Evolutionary conservation across 2,888 invertebrate genomes (phyloP), one percentile per base, ranked within the genome.

Genomic region (Xestia xanthographa): DNA sequence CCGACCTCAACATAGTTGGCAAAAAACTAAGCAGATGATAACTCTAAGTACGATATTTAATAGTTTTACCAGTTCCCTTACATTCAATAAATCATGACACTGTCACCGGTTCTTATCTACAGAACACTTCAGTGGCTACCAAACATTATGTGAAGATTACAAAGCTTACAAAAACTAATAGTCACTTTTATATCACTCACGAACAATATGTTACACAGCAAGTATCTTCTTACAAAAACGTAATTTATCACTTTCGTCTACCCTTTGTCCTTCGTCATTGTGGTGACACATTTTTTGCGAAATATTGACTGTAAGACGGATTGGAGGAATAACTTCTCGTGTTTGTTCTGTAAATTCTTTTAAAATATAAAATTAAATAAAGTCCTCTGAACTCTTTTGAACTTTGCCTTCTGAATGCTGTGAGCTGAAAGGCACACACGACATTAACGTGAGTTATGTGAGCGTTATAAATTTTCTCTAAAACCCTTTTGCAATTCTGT

Each of bases 171-270:
- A 60, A 17, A 76, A 60, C 38, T 43, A 26, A 56, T 14, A 43
- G 34, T 66, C 53, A 77, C 65, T 70, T 41, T 29, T 58, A 82
- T n/a, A n/a, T 34, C 67, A 17, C 73, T 17, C 48, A 69, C 43
- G 58, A 75, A 82, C 34, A 75, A 75, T 81, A 56, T 41, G 50
- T 63, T 66, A 29, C 5, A n/a, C 14, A 48, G 20, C 38, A 3
- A n/a, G 2, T 48, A 53, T 66, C 38, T 66, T 50, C 22, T 48
- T n/a, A 22, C 50, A 48, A 71, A 83, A 79, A 74, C 56, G n/a
- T 80, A 34, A 75, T 82, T 69, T 80, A 84, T 84, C 84, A 75
- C 72, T 34, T 66, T 75, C 56, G 20, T 26, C 17, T n/a, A 29
- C 11, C 48, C 45, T 53, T 65, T 65, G 66, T 62, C 84, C 84